Conservation (phyloP, 2,113 vertebrate species). For the Tringa solitaria region DNA sequence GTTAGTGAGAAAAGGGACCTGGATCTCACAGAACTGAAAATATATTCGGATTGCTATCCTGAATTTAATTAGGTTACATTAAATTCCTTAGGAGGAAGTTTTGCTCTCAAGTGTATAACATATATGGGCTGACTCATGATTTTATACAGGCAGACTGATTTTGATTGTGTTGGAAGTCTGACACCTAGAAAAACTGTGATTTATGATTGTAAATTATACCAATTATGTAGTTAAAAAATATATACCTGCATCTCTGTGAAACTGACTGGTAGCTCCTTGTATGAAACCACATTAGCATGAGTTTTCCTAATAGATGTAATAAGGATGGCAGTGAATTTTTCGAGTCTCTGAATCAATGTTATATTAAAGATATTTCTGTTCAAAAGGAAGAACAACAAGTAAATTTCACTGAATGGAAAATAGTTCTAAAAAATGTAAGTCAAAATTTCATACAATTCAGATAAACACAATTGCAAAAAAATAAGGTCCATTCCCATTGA, state of each 20-base stretch:
- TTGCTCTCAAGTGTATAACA: neutral
- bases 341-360: neutral
- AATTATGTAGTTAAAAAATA: neutral
- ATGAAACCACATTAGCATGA: neutral
- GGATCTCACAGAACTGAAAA: neutral
- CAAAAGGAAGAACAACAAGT: neutral
- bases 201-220: neutral
- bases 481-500: accelerated
- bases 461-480: neutral
- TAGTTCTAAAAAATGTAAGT: neutral
- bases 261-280: neutral
- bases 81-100: neutral
- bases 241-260: neutral
- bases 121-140: neutral
- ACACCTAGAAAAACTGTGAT: neutral
- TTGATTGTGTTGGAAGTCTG: neutral
- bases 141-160: neutral
- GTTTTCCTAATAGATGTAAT: neutral
- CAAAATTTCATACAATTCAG: neutral
- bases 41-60: neutral
- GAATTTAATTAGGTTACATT: neutral
- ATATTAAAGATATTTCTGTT: neutral
- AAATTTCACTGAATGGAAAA: neutral
- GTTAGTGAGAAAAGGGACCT: neutral
- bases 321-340: neutral